Conservation (phyloP, 1,140 invertebrate genomes). For the Anoplophora glabripennis region DNA sequence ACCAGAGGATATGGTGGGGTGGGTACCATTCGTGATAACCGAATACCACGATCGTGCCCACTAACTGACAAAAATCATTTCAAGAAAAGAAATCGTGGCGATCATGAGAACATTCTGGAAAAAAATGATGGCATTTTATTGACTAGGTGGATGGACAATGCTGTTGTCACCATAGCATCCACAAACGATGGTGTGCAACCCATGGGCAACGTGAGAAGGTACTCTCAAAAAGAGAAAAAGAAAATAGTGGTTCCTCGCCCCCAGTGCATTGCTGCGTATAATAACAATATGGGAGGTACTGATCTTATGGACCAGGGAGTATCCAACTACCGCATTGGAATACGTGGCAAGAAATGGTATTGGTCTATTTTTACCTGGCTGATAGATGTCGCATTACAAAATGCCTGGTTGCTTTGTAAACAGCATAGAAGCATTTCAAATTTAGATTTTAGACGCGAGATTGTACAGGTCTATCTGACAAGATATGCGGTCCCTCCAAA, state of each 20-base stretch:
- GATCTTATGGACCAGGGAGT: slow-evolving; percentile 43
- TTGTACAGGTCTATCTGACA: not conserved
- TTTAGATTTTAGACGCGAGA: slow-evolving; percentile 5
- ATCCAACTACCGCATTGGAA: slow-evolving; percentile 42
- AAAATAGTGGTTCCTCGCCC: slow-evolving; percentile 17
- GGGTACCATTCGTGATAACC: slow-evolving; percentile 33
- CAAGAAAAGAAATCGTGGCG: slow-evolving; percentile 19
- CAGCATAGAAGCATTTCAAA: slow-evolving; percentile 1
- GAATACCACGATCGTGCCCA: slow-evolving; percentile 25
- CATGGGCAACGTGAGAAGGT: slow-evolving; percentile 25
- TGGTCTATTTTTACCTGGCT: slow-evolving; percentile 42
- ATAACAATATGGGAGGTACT: slow-evolving; percentile 8
- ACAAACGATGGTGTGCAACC: slow-evolving; percentile 25
- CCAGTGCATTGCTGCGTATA: slow-evolving; percentile 1
- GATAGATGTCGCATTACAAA: slow-evolving; percentile 39
- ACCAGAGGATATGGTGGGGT: slow-evolving; percentile 20
- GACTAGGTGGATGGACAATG: too few relatives aligned
- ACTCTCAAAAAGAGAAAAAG: slow-evolving; percentile 21
- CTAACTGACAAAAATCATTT: slow-evolving; percentile 19
- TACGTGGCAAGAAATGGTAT: slow-evolving; percentile 45
- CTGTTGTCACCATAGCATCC: slow-evolving; percentile 30
- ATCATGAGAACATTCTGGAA: not conserved
- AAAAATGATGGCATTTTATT: slow-evolving; percentile 5
- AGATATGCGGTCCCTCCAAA: not conserved
- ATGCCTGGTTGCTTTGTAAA: slow-evolving; percentile 38